A percentile compares a stretch with the other conserved stretches of the same genome.
phyloP scores from a whole-genome alignment of 1,140 invertebrate genomes.

The Meloidogyne chitwoodi region DNA sequence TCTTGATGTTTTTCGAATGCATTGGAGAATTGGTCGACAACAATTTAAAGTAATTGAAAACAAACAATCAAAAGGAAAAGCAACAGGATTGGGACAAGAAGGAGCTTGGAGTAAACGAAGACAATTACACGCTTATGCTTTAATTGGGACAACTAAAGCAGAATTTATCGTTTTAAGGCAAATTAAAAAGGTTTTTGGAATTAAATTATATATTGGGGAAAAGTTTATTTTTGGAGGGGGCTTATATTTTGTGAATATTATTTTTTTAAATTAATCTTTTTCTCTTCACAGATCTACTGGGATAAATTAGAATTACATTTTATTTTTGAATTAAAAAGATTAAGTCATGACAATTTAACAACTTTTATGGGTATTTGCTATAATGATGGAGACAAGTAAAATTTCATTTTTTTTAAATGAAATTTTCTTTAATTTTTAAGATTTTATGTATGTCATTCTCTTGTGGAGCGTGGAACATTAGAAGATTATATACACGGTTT shows the following conservation, averaged over 20 bases:
- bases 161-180: constrained; percentile 51
- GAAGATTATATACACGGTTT: constrained; percentile 37
- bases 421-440: not conserved
- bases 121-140: constrained; percentile 41
- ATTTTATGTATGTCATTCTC: constrained; percentile 49
- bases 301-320: not conserved
- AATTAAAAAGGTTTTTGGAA: constrained; percentile 29
- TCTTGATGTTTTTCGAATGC: constrained; percentile 42
- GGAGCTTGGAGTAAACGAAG: constrained; percentile 40
- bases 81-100: constrained; percentile 22
- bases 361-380: constrained; percentile 48
- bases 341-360: constrained; percentile 50
- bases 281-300: not conserved
- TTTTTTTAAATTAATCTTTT: constrained; percentile 32
- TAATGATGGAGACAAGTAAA: constrained; percentile 40
- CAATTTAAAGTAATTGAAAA: constrained; percentile 47
- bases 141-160: constrained; percentile 47
- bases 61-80: constrained; percentile 45
- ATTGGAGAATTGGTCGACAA: constrained; percentile 36
- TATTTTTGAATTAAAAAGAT: constrained; percentile 33
- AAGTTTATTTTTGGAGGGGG: too few species aligned
- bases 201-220: too few species aligned
- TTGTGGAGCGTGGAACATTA: constrained; percentile 50
- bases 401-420: not conserved
- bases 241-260: constrained; percentile 45